Percentiles rank a stretch among this genome's conserved stretches.
phyloP scores from a whole-genome alignment of 2,888 invertebrate species.

The Torymus texanus region DNA sequence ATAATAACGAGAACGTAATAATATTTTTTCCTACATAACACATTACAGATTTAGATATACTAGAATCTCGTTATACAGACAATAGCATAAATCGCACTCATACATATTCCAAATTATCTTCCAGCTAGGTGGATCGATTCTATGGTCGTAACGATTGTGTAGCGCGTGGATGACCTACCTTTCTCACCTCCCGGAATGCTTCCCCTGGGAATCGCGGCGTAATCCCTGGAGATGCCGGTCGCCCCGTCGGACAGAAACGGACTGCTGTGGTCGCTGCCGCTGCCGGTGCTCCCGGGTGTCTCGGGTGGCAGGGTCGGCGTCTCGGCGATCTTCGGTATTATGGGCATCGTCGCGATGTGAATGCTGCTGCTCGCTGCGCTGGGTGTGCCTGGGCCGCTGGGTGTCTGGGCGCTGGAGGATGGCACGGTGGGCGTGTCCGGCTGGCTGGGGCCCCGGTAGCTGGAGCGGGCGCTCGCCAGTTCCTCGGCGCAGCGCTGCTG shows the following conservation, averaged over 20 bases:
- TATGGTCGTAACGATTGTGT: too few species aligned
- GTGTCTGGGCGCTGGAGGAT: conserved; percentile 66
- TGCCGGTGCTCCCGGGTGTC: conserved; percentile 72
- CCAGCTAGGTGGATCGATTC: too few species aligned
- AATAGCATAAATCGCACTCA: too few species aligned
- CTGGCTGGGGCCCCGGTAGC: conserved; percentile 57
- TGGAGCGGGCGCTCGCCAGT: conserved; percentile 41
- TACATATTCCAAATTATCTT: too few species aligned
- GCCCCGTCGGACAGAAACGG: conserved; percentile 75
- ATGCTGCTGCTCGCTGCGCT: conserved; percentile 57
- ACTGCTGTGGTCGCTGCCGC: conserved; percentile 75
- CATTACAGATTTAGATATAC: too few species aligned
- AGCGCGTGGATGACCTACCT: conserved; percentile 60
- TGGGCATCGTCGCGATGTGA: conserved; percentile 38
- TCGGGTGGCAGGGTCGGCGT: conserved; percentile 71
- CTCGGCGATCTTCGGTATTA: conserved; percentile 69
- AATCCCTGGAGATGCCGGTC: conserved; percentile 66
- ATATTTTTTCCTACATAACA: too few species aligned
- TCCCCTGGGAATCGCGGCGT: conserved; percentile 68
- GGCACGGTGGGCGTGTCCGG: conserved; percentile 65
- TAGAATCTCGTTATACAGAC: too few species aligned
- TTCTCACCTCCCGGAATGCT: conserved; percentile 72
- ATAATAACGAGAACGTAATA: too few species aligned
- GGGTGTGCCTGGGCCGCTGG: conserved; percentile 69
- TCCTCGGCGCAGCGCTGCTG: conserved; percentile 41